Percentiles rank a stretch among this genome's conserved stretches.
phyloP scores from a whole-genome alignment of 2,888 invertebrate species.

The Xanthia icteritia region DNA sequence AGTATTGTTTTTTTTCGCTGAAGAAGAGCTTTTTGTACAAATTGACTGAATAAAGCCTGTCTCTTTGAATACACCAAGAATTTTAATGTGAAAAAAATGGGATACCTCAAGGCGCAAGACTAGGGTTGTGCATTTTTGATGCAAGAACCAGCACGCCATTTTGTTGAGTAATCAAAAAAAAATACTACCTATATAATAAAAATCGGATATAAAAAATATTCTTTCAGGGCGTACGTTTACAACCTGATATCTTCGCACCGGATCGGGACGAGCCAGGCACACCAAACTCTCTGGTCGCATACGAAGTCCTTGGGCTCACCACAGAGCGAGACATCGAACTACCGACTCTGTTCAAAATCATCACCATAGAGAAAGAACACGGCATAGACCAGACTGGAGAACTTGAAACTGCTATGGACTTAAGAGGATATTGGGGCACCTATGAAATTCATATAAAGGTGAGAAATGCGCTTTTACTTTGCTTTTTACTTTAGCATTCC shows the following conservation, averaged over 20 bases:
- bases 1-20: not conserved
- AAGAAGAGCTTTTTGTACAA: not conserved
- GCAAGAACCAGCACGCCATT: not conserved
- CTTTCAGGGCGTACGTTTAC: constrained; percentile 74
- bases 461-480: constrained; percentile 53
- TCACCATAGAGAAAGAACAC: constrained; percentile 74
- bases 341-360: constrained; percentile 80
- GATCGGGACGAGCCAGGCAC: constrained; percentile 90
- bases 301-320: constrained; percentile 79
- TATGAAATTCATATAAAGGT: constrained; percentile 89
- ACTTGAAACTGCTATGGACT: constrained; percentile 81
- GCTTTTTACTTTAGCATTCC: not conserved
- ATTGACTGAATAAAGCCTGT: not conserved
- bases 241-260: constrained; percentile 83
- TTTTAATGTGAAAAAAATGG: not conserved
- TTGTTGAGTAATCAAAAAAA: not conserved
- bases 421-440: constrained; percentile 90
- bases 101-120: not conserved
- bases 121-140: not conserved
- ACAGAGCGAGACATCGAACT: constrained; percentile 74
- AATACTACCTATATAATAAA: not conserved
- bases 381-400: constrained; percentile 76
- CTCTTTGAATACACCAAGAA: not conserved
- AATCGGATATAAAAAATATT: not conserved
- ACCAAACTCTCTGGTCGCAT: constrained; percentile 89